Conservation (phyloP, 2,113 vertebrate genomes). For the Hymenochirus boettgeri region DNA sequence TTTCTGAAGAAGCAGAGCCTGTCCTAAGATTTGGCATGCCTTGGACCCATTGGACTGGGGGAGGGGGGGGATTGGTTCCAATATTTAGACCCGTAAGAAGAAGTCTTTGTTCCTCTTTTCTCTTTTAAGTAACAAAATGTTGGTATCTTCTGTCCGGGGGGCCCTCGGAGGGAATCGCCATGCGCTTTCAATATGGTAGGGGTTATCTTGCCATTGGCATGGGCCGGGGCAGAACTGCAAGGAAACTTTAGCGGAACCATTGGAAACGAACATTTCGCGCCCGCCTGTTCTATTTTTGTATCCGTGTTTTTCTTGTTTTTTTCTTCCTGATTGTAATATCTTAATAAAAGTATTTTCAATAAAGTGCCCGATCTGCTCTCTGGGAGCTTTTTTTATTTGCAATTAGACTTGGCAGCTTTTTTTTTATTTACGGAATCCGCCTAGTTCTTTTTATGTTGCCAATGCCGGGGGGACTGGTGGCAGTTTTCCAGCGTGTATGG, state of each 20-base stretch:
- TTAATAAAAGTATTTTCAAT: constrained; percentile 37
- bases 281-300: not conserved
- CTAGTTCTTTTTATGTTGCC: too few species aligned
- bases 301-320: not conserved
- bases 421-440: too few species aligned
- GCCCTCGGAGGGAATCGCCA: too few species aligned
- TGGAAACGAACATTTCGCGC: not conserved
- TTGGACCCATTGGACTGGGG: not conserved
- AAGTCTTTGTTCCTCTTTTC: too few species aligned
- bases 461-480: too few species aligned
- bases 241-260: not conserved
- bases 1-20: not conserved
- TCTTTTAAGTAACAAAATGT: too few species aligned
- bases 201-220: not conserved
- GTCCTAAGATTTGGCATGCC: not conserved
- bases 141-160: too few species aligned
- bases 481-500: too few species aligned
- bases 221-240: too few species aligned
- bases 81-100: too few species aligned
- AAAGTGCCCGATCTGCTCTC: constrained; percentile 13
- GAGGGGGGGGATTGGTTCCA: not conserved
- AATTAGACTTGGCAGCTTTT: not conserved
- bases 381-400: constrained; percentile 17
- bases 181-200: too few species aligned
- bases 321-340: constrained; percentile 25